These are phyloP conservation scores for Carcharodon carcharias DNA, from an alignment of 2,797 vertebrate species.

Conservation along the genomic window DNA sequence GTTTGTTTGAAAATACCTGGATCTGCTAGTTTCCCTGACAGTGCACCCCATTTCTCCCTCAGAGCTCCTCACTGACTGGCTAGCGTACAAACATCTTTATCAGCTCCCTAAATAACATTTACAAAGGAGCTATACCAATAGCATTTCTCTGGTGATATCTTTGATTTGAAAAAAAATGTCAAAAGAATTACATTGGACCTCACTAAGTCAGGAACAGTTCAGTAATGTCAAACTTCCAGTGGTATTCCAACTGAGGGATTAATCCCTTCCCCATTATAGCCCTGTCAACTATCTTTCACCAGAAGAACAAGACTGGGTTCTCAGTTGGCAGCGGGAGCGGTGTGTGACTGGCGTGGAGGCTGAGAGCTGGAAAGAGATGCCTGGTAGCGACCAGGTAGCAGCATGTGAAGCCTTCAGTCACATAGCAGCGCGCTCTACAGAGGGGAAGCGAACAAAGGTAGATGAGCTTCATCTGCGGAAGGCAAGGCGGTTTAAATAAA, in stretches of 20 bases:
- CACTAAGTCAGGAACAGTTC: neutral
- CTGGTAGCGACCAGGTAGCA: neutral
- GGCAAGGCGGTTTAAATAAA: neutral
- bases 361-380: neutral
- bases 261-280: neutral
- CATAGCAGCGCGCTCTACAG: no score
- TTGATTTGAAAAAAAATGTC: neutral
- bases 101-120: neutral
- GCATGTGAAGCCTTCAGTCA: neutral
- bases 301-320: neutral
- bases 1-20: neutral
- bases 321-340: neutral
- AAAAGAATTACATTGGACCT: neutral
- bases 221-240: neutral
- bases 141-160: neutral
- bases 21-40: no score
- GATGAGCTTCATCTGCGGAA: no score
- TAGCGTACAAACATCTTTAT: neutral
- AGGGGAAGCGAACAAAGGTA: neutral
- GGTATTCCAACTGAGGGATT: neutral
- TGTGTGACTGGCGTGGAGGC: neutral
- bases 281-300: neutral
- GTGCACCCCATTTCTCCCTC: neutral
- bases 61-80: neutral
- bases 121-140: neutral